Conservation (phyloP, 2,797 vertebrate genomes). For the Enteromius radiatus region DNA sequence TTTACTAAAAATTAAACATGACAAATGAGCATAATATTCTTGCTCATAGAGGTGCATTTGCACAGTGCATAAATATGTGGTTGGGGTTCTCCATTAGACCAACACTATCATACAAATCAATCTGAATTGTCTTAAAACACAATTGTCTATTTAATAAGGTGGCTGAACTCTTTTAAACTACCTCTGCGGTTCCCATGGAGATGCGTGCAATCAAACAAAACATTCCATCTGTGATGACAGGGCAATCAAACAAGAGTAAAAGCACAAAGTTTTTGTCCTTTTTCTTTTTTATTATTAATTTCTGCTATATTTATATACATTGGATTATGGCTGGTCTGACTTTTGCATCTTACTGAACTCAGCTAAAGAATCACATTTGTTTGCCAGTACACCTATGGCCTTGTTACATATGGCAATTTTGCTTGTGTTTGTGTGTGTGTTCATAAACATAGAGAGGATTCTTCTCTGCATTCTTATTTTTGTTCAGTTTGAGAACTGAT, state of each 20-base stretch:
- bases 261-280: neutral
- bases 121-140: neutral
- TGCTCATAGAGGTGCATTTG: neutral
- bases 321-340: neutral
- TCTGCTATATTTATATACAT: neutral
- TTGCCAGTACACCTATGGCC: neutral
- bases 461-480: neutral
- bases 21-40: neutral
- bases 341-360: neutral
- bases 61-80: neutral
- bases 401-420: neutral
- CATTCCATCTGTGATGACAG: neutral
- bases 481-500: neutral
- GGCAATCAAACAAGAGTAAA: neutral
- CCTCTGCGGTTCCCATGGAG: constrained; percentile 21
- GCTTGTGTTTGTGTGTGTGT: neutral
- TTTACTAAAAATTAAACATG: neutral
- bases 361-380: neutral
- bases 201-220: neutral
- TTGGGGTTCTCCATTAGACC: neutral
- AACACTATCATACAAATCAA: neutral
- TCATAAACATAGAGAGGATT: neutral
- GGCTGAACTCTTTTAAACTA: neutral
- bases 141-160: constrained; percentile 4
- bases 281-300: too few species aligned